A percentile compares a stretch with the other conserved stretches of the same genome.
These are phyloP conservation scores for Harpagoxenus sublaevis DNA, from an alignment of 2,888 invertebrate species.

Conservation along the genomic window DNA sequence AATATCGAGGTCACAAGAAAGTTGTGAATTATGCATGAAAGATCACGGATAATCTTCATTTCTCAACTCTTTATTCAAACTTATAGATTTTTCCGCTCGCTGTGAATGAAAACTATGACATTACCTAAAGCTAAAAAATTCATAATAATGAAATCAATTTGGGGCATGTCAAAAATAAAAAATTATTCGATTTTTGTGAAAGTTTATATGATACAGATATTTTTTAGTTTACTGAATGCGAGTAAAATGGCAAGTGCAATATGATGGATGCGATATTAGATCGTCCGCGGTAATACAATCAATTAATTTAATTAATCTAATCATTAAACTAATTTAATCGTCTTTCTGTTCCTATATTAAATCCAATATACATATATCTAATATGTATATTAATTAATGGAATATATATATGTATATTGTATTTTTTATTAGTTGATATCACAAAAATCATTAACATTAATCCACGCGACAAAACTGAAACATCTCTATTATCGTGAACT, in stretches of 20 bases:
- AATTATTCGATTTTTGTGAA: not conserved
- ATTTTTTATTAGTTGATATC: no score
- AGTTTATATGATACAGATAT: not conserved
- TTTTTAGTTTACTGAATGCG: not conserved
- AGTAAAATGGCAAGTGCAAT: not conserved
- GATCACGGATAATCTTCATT: not conserved
- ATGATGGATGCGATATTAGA: not conserved
- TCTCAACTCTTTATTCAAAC: not conserved
- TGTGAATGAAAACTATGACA: not conserved
- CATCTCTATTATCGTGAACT: not conserved
- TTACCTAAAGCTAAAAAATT: not conserved
- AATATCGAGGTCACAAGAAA: not conserved
- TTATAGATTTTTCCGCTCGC: not conserved
- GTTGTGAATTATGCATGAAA: not conserved
- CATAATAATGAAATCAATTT: not conserved
- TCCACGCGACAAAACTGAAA: not conserved
- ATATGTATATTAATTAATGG: no score
- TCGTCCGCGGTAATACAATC: not conserved
- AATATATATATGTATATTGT: not conserved
- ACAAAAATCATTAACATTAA: no score
- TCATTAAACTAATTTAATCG: not conserved
- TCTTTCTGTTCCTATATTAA: not conserved
- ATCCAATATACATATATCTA: no score
- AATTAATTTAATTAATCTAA: not conserved
- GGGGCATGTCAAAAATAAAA: not conserved